Conservation (phyloP, 2,888 invertebrate species). For the Parascotia fuliginaria region DNA sequence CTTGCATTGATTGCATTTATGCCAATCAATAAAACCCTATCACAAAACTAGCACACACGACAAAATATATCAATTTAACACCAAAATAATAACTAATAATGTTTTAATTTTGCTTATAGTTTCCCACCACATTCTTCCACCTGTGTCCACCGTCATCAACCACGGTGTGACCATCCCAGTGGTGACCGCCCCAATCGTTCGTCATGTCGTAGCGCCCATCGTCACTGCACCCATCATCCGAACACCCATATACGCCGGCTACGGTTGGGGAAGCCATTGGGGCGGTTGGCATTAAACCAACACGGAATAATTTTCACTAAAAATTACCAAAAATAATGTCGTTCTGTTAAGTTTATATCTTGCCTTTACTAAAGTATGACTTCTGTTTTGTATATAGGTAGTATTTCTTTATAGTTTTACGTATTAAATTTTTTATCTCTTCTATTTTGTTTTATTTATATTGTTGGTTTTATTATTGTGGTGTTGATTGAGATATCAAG, state of each 20-base stretch:
- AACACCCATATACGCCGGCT: constrained; percentile 31
- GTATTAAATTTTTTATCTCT: constrained; percentile 21
- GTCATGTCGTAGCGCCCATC: constrained; percentile 43
- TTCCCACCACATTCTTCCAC: constrained; percentile 9
- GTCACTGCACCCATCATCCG: constrained; percentile 49
- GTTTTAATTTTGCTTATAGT: background rate
- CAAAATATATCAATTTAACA: too few species aligned
- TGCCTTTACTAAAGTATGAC: constrained; percentile 12
- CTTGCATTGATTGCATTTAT: too few species aligned
- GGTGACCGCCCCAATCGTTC: constrained; percentile 48
- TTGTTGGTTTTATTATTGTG: background rate
- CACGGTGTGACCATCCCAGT: constrained; percentile 62
- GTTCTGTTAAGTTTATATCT: constrained; percentile 7
- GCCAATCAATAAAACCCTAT: too few species aligned
- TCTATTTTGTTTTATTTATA: constrained; percentile 4
- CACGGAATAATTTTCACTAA: constrained; percentile 30
- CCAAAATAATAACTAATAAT: background rate
- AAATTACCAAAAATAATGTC: background rate
- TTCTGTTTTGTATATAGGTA: constrained; percentile 16
- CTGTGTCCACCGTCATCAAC: constrained; percentile 58
- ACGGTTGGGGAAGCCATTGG: constrained; percentile 36
- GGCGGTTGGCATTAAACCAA: constrained; percentile 33
- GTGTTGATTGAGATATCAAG: background rate
- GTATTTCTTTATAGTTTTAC: constrained; percentile 20
- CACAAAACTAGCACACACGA: too few species aligned